Conservation (phyloP, 2,113 vertebrate genomes). For the Muntiacus muntjak region DNA sequence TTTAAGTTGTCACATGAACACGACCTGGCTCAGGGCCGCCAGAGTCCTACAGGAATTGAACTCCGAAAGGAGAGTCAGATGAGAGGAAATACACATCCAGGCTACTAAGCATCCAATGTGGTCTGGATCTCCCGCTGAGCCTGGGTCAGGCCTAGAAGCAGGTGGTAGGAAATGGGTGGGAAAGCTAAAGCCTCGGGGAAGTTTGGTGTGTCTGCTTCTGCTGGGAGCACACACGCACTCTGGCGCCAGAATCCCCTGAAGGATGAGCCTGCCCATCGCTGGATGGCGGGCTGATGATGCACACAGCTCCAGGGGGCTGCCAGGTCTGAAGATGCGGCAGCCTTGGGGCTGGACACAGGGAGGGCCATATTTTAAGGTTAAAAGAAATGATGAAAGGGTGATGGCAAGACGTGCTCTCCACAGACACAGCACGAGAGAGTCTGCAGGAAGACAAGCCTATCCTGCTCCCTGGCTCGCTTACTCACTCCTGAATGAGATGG, state of each 20-base stretch:
- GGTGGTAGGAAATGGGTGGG: background rate
- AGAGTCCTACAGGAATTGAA: background rate
- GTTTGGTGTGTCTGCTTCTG: background rate
- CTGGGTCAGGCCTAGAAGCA: background rate
- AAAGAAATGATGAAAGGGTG: background rate
- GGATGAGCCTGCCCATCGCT: background rate
- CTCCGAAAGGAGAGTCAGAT: background rate
- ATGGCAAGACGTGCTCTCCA: background rate
- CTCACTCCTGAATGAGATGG: background rate
- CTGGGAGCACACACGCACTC: background rate
- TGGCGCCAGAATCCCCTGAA: background rate
- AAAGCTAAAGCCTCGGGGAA: background rate
- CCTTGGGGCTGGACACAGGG: background rate
- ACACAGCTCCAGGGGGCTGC: background rate
- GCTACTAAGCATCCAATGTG: accelerated
- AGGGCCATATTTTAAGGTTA: background rate
- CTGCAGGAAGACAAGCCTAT: background rate
- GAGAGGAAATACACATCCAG: background rate
- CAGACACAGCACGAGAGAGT: background rate
- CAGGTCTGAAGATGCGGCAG: accelerated
- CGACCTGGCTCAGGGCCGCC: background rate
- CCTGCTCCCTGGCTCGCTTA: background rate
- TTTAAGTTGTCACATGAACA: background rate
- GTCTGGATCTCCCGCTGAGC: accelerated
- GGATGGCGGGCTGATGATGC: background rate